phyloP scores from a whole-genome alignment of 2,888 invertebrate genomes.

The Odontothrips loti region DNA sequence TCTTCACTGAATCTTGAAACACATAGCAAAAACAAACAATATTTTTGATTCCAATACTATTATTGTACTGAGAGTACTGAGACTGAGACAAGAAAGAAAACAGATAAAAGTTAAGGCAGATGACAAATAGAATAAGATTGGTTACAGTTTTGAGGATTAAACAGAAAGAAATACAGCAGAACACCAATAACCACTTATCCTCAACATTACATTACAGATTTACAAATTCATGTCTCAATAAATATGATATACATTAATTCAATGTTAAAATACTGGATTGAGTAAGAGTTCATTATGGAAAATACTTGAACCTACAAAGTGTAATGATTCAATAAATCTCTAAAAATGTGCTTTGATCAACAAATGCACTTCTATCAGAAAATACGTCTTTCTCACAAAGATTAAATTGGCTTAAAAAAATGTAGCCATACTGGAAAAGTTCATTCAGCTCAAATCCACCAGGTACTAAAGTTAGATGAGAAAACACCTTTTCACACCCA shows the following conservation, averaged over 20 bases:
- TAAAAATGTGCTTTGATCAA: constrained; percentile 1
- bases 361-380: neutral
- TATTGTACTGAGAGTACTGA: neutral
- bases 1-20: no score
- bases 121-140: neutral
- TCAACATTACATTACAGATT: neutral
- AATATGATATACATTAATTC: neutral
- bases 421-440: neutral
- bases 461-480: neutral
- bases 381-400: neutral
- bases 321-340: neutral
- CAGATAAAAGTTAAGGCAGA: neutral
- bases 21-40: neutral
- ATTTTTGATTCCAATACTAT: neutral
- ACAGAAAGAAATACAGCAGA: neutral
- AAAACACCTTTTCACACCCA: neutral
- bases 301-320: neutral
- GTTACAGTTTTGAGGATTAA: neutral
- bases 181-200: neutral
- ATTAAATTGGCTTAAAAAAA: neutral
- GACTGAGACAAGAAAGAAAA: neutral
- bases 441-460: neutral
- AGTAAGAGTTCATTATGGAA: neutral
- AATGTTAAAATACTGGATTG: neutral
- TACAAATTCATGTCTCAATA: neutral